phyloP scores from a whole-genome alignment of 2,888 invertebrate genomes.

The Camponotus fellah region DNA sequence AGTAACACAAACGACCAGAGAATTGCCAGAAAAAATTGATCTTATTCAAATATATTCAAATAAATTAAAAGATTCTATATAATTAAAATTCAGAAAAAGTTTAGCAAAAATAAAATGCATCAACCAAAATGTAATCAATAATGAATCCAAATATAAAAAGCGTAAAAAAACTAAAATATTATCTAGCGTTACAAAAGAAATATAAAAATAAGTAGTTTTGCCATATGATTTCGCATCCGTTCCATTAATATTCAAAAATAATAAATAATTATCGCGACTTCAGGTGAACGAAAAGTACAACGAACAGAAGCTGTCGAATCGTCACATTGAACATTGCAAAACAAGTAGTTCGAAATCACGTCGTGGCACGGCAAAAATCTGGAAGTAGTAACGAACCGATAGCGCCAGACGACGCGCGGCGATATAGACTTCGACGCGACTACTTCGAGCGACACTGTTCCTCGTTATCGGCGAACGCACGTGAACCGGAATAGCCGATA shows the following conservation, averaged over 20 bases:
- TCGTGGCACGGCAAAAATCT: constrained; percentile 14
- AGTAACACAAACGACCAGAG: no score
- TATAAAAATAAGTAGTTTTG: background rate
- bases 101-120: background rate
- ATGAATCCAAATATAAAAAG: background rate
- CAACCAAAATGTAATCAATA: background rate
- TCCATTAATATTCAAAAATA: background rate
- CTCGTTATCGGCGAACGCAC: constrained; percentile 46
- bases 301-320: background rate
- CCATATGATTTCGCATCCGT: background rate
- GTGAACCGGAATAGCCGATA: constrained; percentile 58
- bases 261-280: background rate
- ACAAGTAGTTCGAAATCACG: background rate
- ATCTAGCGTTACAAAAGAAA: background rate
- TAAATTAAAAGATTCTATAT: background rate
- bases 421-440: constrained; percentile 20
- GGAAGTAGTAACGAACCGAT: constrained; percentile 47
- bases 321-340: background rate
- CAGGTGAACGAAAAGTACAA: background rate
- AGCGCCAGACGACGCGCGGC: constrained; percentile 39
- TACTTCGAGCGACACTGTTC: constrained; percentile 37
- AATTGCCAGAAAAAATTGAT: background rate
- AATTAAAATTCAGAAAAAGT: background rate
- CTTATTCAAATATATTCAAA: background rate
- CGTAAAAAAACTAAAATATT: background rate